A percentile compares a stretch with the other conserved stretches of the same genome.
Conservation (phyloP, 2,797 vertebrate genomes). For the Erethizon dorsatum region DNA sequence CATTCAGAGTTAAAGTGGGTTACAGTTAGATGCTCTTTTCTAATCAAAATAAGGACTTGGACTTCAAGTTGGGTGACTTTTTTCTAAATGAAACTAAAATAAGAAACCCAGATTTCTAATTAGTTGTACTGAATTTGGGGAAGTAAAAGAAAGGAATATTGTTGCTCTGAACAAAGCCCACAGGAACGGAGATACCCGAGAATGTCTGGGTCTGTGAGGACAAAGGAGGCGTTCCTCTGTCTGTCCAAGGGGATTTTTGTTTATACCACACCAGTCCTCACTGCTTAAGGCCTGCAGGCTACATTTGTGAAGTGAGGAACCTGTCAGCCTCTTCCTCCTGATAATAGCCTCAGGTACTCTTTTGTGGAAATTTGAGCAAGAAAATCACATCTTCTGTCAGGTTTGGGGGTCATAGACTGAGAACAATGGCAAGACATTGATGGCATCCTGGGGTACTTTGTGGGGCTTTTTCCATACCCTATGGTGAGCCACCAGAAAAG, state of each 20-base stretch:
- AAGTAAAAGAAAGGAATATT: background rate
- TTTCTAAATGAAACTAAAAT: constrained; percentile 40
- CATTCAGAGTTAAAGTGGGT: constrained; percentile 17
- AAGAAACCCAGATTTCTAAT: constrained; percentile 52
- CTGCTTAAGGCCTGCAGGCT: constrained; percentile 3
- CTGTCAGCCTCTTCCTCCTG: constrained; percentile 16
- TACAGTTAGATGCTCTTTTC: background rate
- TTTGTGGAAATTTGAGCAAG: constrained; percentile 52
- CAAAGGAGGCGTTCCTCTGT: background rate
- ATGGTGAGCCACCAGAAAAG: background rate
- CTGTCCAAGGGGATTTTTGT: background rate
- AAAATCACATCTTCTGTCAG: constrained; percentile 9
- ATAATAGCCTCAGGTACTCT: background rate
- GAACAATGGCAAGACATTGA: background rate
- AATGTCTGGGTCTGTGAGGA: background rate
- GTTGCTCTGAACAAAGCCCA: background rate
- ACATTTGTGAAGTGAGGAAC: constrained; percentile 37
- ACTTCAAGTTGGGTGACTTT: constrained; percentile 36
- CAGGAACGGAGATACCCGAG: background rate
- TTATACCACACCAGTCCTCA: background rate
- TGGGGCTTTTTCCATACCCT: background rate
- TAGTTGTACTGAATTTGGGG: background rate
- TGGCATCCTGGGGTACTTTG: background rate
- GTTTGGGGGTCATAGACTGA: background rate
- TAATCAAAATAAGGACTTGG: constrained; percentile 25